Evolutionary conservation across 2,113 vertebrate species (phyloP).

Genomic region (Callocephalon fimbriatum): DNA sequence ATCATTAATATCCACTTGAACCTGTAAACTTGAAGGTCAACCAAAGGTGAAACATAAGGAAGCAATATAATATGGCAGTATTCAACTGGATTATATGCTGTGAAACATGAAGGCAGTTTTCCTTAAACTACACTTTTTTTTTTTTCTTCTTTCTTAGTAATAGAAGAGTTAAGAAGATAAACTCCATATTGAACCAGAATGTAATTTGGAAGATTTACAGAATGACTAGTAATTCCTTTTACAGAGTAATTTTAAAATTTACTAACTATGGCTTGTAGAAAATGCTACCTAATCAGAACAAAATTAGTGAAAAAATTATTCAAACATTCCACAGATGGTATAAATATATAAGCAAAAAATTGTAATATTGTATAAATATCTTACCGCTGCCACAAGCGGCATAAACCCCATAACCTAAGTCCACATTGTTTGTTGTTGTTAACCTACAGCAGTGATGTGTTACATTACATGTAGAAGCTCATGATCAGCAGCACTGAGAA

Average conservation of each 20-base stretch:
- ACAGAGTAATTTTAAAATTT: background rate
- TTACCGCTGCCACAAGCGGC: background rate
- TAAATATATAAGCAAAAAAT: fast-evolving
- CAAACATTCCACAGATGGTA: background rate
- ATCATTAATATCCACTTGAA: slow-evolving; percentile 43
- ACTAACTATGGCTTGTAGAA: background rate
- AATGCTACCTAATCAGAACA: background rate
- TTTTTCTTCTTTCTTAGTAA: background rate
- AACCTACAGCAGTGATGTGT: background rate
- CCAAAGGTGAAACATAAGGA: slow-evolving; percentile 51
- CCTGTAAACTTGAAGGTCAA: slow-evolving; percentile 46
- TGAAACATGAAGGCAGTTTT: background rate
- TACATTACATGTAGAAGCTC: background rate
- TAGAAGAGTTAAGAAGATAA: background rate
- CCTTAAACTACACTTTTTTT: background rate
- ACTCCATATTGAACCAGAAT: background rate
- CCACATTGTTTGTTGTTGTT: background rate
- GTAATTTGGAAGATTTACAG: background rate
- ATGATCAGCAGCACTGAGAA: background rate
- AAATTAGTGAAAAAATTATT: background rate
- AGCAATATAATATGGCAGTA: slow-evolving; percentile 10
- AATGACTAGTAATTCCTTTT: background rate
- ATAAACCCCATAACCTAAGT: background rate
- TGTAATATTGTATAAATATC: background rate
- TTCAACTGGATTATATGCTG: background rate